Conservation (phyloP, 2,888 invertebrate genomes). For the Synanthedon vespiformis region DNA sequence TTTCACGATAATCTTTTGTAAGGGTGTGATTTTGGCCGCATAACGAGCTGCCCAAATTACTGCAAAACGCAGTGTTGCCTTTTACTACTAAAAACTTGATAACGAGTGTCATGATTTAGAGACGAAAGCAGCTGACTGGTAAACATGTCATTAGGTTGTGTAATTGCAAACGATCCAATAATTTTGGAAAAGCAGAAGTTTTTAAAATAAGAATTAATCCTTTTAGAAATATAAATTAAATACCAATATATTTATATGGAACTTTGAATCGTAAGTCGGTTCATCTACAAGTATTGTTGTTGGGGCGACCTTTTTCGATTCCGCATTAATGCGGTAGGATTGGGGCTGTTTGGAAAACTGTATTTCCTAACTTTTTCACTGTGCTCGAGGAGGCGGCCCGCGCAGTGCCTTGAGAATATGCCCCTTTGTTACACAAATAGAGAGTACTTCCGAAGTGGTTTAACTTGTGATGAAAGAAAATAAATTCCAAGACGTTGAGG, state of each 20-base stretch:
- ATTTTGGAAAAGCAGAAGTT: no score
- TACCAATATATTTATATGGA: background rate
- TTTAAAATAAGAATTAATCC: no score
- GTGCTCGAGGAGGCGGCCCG: conserved; percentile 23
- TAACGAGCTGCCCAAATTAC: no score
- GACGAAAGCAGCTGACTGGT: no score
- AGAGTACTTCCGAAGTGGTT: conserved; percentile 15
- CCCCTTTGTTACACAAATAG: conserved; percentile 32
- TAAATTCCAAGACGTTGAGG: conserved; percentile 12
- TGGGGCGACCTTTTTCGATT: conserved; percentile 11
- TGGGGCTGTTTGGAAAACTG: conserved; percentile 18
- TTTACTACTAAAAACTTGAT: no score
- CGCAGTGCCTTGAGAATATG: conserved; percentile 25
- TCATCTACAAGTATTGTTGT: conserved; percentile 11
- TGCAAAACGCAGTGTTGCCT: no score
- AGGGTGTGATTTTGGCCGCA: no score
- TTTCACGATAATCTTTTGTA: no score
- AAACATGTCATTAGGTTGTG: no score
- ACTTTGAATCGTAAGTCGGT: conserved; percentile 3
- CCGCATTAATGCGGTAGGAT: conserved; percentile 14
- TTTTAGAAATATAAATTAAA: background rate
- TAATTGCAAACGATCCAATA: no score
- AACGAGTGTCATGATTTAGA: no score
- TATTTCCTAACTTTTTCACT: conserved; percentile 34
- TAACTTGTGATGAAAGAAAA: conserved; percentile 23